phyloP scores from a whole-genome alignment of 2,797 vertebrate species.

The Danio aesculapii region DNA sequence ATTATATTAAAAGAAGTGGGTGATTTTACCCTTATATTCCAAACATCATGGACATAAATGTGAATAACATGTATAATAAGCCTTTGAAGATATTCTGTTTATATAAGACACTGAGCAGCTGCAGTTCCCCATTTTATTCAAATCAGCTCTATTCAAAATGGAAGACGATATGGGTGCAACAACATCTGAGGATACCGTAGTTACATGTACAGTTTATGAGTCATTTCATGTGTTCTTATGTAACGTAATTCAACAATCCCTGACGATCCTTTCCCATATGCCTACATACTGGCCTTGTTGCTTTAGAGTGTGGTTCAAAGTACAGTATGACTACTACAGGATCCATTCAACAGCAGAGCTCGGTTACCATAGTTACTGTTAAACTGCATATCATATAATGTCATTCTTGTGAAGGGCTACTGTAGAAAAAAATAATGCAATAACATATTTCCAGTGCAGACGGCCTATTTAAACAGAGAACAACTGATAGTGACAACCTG shows the following conservation, averaged over 20 bases:
- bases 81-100: neutral
- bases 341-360: slow-evolving; percentile 33
- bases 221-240: slow-evolving; percentile 27
- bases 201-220: slow-evolving; percentile 32
- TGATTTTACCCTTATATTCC: no score
- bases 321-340: slow-evolving; percentile 18
- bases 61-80: no score
- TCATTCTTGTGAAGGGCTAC: slow-evolving; percentile 68
- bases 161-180: slow-evolving; percentile 46
- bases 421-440: slow-evolving; percentile 48
- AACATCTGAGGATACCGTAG: slow-evolving; percentile 19
- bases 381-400: slow-evolving; percentile 61
- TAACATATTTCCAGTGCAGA: slow-evolving; percentile 48
- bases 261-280: slow-evolving; percentile 21
- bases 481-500: neutral
- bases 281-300: slow-evolving; percentile 22
- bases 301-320: slow-evolving; percentile 26
- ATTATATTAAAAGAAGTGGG: no score
- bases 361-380: slow-evolving; percentile 44
- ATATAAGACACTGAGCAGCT: neutral
- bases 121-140: slow-evolving; percentile 50
- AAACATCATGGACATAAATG: no score
- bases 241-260: slow-evolving; percentile 27
- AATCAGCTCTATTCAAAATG: slow-evolving; percentile 45
- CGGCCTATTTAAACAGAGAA: slow-evolving; percentile 40